Percentiles rank a stretch among this genome's conserved stretches.
Evolutionary conservation across 2,113 vertebrate species (phyloP).

Genomic region (Chelonoidis abingdonii): DNA sequence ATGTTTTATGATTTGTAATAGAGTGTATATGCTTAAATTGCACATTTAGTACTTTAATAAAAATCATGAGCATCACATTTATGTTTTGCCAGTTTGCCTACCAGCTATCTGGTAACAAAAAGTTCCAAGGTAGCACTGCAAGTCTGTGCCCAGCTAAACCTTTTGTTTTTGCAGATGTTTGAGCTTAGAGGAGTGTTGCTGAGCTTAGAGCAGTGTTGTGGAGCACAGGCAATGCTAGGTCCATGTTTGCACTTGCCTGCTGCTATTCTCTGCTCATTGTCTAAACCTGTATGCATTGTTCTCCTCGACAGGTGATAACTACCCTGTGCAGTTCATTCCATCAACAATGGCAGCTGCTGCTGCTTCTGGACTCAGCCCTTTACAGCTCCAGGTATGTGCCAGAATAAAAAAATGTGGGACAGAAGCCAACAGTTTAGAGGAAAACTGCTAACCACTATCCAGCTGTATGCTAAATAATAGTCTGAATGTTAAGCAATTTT

Average conservation of each 20-base stretch:
- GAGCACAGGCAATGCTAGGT: conserved; percentile 79
- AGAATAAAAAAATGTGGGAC: conserved; percentile 88
- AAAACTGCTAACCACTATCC: conserved; percentile 91
- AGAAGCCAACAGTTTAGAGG: conserved; percentile 87
- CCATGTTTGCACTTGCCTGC: conserved; percentile 93
- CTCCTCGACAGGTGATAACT: conserved; percentile 99
- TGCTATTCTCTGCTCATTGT: conserved; percentile 91
- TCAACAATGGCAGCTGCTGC: conserved; percentile 99
- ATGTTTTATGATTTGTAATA: conserved; percentile 69
- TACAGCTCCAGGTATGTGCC: conserved; percentile 99
- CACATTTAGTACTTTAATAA: conserved; percentile 69
- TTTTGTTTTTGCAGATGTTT: conserved; percentile 99
- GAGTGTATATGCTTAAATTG: conserved; percentile 63
- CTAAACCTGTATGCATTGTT: conserved; percentile 99
- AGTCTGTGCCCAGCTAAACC: conserved; percentile 85
- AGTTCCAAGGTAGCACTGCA: conserved; percentile 84
- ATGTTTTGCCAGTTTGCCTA: conserved; percentile 85
- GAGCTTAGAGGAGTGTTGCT: conserved; percentile 84
- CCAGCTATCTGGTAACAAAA: conserved; percentile 82
- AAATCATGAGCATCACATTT: conserved; percentile 62
- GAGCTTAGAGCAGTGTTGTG: conserved; percentile 80
- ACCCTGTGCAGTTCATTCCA: conserved; percentile 99
- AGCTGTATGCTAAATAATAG: conserved; percentile 98
- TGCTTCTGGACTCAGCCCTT: conserved; percentile 99
- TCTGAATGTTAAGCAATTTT: conserved; percentile 91